Evolutionary conservation across 2,113 vertebrate genomes (phyloP), one percentile per base, ranked within the genome.

Genomic region (Lanius ludovicianus): DNA sequence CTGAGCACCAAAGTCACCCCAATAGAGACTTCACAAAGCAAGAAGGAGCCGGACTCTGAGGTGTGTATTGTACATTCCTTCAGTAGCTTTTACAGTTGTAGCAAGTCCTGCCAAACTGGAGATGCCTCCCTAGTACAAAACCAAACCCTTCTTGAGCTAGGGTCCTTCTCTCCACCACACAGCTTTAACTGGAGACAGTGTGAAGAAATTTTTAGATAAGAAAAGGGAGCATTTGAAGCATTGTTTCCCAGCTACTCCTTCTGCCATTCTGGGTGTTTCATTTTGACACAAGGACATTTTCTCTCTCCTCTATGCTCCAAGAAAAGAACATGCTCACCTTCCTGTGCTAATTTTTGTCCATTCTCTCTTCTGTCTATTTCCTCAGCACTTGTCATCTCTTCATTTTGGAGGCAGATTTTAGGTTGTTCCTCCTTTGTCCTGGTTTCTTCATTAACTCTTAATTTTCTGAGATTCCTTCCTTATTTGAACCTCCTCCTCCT

Each of bases 371-470:
- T 56, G 30, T 55, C 18, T 33, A 31, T 70, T 91, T 91, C 41
- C 56, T 85, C 19, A 63, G 22, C 22, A 41, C 17, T 41, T 53
- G 15, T 9, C 35, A 83, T 16, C 39, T 78, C 28, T 56, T 33
- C 46, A 65, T 67, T 88, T 31, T 76, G 56, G n/a, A 91, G 57
- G 71, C 3, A 88, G 41, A 39, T 88, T 89, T 95, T 69, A 42
- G 42, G 39, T 37, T 44, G n/a, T 27, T 93, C 30, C 53, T 35
- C 21, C 23, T 94, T 80, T 94, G 44, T 85, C 59, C 39, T 60
- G 27, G 16, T 90, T 92, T 84, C 65, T 62, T 91, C 68, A 89
- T 92, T 91, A 89, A 95, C n/a, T 71, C 79, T 84, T 84, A 39
- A 60, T 64, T 94, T 94, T 46, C 46, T 60, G 15, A 82, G 28